phyloP scores from a whole-genome alignment of 2,797 vertebrate species.

The Manis pentadactyla region DNA sequence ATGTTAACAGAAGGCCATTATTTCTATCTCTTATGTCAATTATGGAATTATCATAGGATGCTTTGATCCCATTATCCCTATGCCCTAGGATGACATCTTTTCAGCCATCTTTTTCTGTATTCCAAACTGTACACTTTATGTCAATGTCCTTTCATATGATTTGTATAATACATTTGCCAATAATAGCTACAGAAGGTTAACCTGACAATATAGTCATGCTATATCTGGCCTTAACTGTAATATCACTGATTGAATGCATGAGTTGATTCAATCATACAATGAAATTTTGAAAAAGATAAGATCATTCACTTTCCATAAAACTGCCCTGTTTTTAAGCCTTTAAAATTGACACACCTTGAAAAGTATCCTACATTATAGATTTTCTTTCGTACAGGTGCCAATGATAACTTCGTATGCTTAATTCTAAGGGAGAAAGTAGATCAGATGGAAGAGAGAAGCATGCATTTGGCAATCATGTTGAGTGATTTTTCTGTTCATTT shows the following conservation, averaged over 20 bases:
- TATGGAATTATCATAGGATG: constrained; percentile 7
- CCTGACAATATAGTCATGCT: constrained; percentile 69
- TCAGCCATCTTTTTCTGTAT: constrained; percentile 24
- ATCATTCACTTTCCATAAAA: constrained; percentile 79
- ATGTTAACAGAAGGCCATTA: constrained; percentile 41
- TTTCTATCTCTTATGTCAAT: constrained; percentile 53
- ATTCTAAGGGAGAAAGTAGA: constrained; percentile 56
- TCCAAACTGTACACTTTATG: constrained; percentile 22
- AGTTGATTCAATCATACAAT: constrained; percentile 74
- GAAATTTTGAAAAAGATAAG: constrained; percentile 73
- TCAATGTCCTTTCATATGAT: constrained; percentile 59
- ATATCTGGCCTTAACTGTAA: constrained; percentile 64
- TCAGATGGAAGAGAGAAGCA: constrained; percentile 12
- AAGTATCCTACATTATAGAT: constrained; percentile 69
- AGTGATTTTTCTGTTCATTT: constrained; percentile 78
- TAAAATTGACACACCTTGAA: constrained; percentile 76
- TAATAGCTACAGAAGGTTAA: constrained; percentile 75
- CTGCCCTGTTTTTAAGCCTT: constrained; percentile 69
- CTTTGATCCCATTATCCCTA: constrained; percentile 15
- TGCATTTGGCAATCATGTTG: constrained; percentile 64
- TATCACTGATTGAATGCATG: constrained; percentile 76
- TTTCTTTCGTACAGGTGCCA: constrained; percentile 73
- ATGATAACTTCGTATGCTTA: constrained; percentile 57
- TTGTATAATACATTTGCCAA: constrained; percentile 61
- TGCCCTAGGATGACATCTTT: constrained; percentile 32